These are phyloP conservation scores for Xenotilapia longispinis DNA, from an alignment of 2,113 vertebrate species.

Conservation along the genomic window DNA sequence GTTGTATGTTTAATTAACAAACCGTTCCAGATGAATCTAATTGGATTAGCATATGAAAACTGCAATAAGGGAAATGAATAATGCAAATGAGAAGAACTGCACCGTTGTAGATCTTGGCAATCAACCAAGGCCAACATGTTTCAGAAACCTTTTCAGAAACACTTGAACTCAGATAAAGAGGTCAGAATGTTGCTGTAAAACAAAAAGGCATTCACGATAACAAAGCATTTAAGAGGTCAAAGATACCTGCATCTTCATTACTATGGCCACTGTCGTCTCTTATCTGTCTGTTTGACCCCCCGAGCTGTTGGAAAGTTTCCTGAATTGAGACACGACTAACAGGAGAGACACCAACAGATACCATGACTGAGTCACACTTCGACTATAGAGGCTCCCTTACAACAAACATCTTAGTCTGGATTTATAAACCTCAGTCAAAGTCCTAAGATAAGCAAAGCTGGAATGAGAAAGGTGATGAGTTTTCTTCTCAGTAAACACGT, in stretches of 20 bases:
- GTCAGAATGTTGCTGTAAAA: not conserved
- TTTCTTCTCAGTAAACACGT: not conserved
- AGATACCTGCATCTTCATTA: not conserved
- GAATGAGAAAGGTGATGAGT: not conserved
- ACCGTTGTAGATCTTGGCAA: not conserved
- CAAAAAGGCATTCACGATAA: not conserved
- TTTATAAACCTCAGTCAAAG: not conserved
- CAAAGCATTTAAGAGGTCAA: not conserved
- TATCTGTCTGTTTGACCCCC: slow-evolving; percentile 27
- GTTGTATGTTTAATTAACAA: slow-evolving; percentile 39
- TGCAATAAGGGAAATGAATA: slow-evolving; percentile 22
- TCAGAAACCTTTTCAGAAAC: not conserved
- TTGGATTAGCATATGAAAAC: slow-evolving; percentile 38
- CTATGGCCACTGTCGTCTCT: slow-evolving; percentile 1
- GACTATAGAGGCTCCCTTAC: not conserved
- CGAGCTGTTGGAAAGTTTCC: not conserved
- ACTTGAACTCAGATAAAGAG: not conserved
- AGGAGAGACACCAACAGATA: not conserved
- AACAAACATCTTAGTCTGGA: not conserved
- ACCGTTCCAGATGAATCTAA: slow-evolving; percentile 23
- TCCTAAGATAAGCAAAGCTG: not conserved
- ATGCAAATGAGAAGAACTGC: slow-evolving; percentile 10
- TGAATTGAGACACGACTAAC: not conserved
- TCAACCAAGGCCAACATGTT: not conserved
- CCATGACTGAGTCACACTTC: not conserved